These are phyloP conservation scores for Umimayanthus chanpuru DNA, from an alignment of 92 coral and sea anemone species.

Conservation along the genomic window DNA sequence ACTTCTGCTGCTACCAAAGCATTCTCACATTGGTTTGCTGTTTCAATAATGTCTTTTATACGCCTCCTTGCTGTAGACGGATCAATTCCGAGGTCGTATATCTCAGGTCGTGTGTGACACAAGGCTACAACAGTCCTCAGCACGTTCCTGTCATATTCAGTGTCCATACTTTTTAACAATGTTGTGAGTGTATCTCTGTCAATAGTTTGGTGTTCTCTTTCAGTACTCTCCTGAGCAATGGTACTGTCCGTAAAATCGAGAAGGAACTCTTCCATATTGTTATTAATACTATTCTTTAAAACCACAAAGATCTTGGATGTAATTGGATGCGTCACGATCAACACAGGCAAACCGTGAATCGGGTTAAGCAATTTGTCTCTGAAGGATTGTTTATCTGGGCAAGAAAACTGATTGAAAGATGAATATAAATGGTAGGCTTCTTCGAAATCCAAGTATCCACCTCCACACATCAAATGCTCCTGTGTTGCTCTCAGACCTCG, in stretches of 20 bases:
- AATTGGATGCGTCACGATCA: constrained; percentile 50
- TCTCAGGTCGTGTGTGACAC: constrained; percentile 37
- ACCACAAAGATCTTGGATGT: constrained; percentile 52
- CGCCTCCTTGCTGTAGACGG: constrained; percentile 55
- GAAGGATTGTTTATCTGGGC: constrained; percentile 54
- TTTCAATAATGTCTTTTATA: constrained; percentile 31
- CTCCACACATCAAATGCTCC: constrained; percentile 49
- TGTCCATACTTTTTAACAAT: constrained; percentile 53
- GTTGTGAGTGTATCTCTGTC: constrained; percentile 1
- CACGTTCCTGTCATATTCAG: constrained; percentile 59
- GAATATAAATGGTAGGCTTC: constrained; percentile 61
- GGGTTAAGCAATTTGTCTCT: constrained; percentile 69
- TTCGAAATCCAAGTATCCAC: constrained; percentile 41
- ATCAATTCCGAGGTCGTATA: constrained; percentile 57
- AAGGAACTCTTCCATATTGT: constrained; percentile 48
- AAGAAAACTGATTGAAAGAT: constrained; percentile 26
- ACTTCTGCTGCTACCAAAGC: constrained; percentile 51
- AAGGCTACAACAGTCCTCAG: constrained; percentile 47
- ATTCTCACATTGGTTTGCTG: constrained; percentile 53
- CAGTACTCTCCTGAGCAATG: constrained; percentile 12
- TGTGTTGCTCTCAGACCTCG: constrained; percentile 51
- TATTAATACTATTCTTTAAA: constrained; percentile 37
- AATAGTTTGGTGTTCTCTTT: constrained; percentile 24
- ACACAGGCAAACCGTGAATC: constrained; percentile 57
- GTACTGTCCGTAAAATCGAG: constrained; percentile 44